These are phyloP conservation scores for Platycheirus rosarum DNA, from an alignment of 2,888 invertebrate genomes.

Conservation along the genomic window DNA sequence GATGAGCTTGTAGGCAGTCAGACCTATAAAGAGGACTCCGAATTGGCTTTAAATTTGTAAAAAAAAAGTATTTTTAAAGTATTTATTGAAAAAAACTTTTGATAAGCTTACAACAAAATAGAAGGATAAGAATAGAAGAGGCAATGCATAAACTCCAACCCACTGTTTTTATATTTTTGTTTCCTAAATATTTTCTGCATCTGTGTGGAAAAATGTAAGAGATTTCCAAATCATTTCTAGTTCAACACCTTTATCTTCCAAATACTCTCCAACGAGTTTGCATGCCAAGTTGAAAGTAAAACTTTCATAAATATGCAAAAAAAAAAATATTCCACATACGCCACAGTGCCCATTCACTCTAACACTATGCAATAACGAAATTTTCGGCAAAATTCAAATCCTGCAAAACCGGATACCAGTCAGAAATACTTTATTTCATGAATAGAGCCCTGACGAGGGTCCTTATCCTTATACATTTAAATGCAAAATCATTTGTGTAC, in stretches of 20 bases:
- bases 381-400: slow-evolving; percentile 33
- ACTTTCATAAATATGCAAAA: slow-evolving; percentile 53
- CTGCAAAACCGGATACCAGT: slow-evolving; percentile 42
- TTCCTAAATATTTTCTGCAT: no score
- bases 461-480: slow-evolving; percentile 61
- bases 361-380: background rate
- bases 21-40: slow-evolving; percentile 11
- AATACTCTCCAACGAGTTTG: background rate
- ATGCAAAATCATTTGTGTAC: slow-evolving; percentile 64
- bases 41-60: no score
- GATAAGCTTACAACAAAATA: no score
- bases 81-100: no score
- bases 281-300: slow-evolving; percentile 4
- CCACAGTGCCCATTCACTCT: slow-evolving; percentile 34
- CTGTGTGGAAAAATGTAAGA: background rate
- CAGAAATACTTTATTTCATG: slow-evolving; percentile 57
- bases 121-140: no score
- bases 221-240: background rate
- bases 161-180: no score
- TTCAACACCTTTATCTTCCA: background rate
- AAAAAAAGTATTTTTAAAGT: no score
- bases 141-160: no score
- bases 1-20: slow-evolving; percentile 27
- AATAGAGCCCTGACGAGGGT: slow-evolving; percentile 61
- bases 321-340: slow-evolving; percentile 61